Evolutionary conservation across 2,888 invertebrate species (phyloP), one percentile per base, ranked within the genome.

Genomic region (Acrobasis consociella): DNA sequence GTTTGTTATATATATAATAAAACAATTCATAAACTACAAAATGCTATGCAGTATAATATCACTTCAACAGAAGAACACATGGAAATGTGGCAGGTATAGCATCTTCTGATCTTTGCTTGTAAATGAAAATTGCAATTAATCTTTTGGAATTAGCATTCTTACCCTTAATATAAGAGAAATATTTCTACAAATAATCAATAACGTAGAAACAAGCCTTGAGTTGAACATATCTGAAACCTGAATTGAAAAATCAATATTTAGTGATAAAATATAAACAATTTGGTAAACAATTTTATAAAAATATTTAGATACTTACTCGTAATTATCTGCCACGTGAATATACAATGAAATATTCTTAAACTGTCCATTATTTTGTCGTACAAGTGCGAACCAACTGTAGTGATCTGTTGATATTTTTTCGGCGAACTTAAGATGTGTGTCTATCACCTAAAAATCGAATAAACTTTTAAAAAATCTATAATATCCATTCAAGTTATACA

Each of bases 331-430:
- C 74, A 74, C 59, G 80, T 74, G 66, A 85, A 87, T 46, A 87
- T 86, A 67, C 78, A 68, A 68, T 87, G 86, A 58, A 86, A 87
- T 31, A 83, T 59, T 64, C 75, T 72, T 62, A 85, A 68, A 58
- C 81, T 80, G 60, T 87, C 87, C 2, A 83, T 78, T 58, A 83
- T 69, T 75, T 85, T 83, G 67, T 87, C 83, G 69, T 87, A 88
- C 61, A 87, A 88, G 69, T 71, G 86, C 87, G 62, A 78, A 82
- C 87, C 87, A 87, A 67, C 81, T 78, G 63, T 76, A 80, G 9
- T 72, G 65, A n/a, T 63, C 66, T 37, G 69, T 64, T n/a, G 49
- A 9, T 1, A 63, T 50, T 59, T 65, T 69, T 22, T 72, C 69
- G n/a, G 74, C 52, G n/a, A 67, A 58, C 60, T 68, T 67, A 3